A percentile compares a stretch with the other conserved stretches of the same genome.
These are phyloP conservation scores for Teinopalpus imperialis DNA, from an alignment of 2,888 invertebrate species.

Conservation along the genomic window DNA sequence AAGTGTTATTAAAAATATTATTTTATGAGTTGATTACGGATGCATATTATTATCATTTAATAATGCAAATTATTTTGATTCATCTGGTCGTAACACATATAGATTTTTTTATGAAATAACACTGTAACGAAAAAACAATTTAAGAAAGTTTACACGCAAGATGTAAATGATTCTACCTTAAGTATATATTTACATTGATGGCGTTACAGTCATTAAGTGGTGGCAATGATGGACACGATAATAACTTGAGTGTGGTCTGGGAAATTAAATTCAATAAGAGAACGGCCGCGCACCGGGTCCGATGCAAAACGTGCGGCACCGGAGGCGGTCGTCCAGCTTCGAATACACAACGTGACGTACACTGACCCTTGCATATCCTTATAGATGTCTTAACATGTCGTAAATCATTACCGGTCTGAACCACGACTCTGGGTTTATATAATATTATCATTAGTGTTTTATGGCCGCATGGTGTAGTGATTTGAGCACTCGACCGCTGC, in stretches of 20 bases:
- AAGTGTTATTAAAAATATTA: no score
- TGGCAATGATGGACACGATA: constrained; percentile 44
- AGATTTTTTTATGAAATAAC: no score
- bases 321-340: constrained; percentile 34
- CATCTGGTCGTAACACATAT: no score
- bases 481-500: no score
- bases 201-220: constrained; percentile 23
- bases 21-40: no score
- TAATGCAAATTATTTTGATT: no score
- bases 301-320: constrained; percentile 41
- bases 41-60: no score
- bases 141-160: constrained; percentile 8
- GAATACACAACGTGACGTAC: constrained; percentile 33
- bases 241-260: constrained; percentile 45
- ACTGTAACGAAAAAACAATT: no score
- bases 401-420: constrained; percentile 62
- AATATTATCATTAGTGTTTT: no score
- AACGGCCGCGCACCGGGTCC: constrained; percentile 39
- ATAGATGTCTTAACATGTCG: constrained; percentile 66
- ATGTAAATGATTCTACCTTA: constrained; percentile 8
- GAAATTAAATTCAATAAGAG: constrained; percentile 58
- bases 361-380: constrained; percentile 46
- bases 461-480: no score
- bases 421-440: constrained; percentile 27
- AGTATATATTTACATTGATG: constrained; percentile 22